Evolutionary conservation across 2,113 vertebrate genomes (phyloP).

Genomic region (Girardinichthys multiradiatus): DNA sequence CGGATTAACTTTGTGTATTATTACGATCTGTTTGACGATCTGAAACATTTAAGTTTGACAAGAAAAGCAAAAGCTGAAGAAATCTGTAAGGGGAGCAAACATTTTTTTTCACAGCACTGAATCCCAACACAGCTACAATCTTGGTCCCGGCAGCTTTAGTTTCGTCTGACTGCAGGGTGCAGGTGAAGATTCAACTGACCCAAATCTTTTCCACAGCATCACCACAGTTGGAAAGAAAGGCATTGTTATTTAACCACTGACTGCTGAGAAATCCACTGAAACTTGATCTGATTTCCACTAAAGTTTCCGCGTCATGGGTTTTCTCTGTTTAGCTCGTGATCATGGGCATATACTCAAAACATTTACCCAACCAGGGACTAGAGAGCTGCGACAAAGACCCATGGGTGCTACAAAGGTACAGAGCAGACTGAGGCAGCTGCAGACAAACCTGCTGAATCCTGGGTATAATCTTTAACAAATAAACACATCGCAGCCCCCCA

Average conservation of each 20-base stretch:
- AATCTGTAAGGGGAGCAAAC: no score
- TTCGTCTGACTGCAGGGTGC: constrained; percentile 6
- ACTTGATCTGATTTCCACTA: constrained; percentile 18
- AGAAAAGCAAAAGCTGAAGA: no score
- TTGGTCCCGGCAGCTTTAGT: background rate
- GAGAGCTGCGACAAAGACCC: constrained; percentile 72
- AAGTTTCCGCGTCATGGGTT: constrained; percentile 26
- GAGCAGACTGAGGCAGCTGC: constrained; percentile 80
- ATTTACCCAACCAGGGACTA: constrained; percentile 85
- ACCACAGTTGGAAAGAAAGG: constrained; percentile 23
- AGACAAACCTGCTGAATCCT: constrained; percentile 82
- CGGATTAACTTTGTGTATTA: no score
- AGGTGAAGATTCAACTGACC: background rate
- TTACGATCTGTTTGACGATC: no score
- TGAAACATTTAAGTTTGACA: background rate
- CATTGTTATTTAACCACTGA: constrained; percentile 23
- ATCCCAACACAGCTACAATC: constrained; percentile 12
- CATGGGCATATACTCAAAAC: constrained; percentile 98
- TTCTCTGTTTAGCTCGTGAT: constrained; percentile 65
- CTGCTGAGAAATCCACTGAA: constrained; percentile 28
- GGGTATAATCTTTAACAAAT: constrained; percentile 42
- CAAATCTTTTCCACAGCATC: background rate
- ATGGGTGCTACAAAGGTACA: constrained; percentile 64
- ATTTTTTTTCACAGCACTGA: no score
- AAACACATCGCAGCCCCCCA: constrained; percentile 55